Base-by-base conservation (phyloP, 2,888 invertebrate species). In the Tetragonisca angustula region DNA sequence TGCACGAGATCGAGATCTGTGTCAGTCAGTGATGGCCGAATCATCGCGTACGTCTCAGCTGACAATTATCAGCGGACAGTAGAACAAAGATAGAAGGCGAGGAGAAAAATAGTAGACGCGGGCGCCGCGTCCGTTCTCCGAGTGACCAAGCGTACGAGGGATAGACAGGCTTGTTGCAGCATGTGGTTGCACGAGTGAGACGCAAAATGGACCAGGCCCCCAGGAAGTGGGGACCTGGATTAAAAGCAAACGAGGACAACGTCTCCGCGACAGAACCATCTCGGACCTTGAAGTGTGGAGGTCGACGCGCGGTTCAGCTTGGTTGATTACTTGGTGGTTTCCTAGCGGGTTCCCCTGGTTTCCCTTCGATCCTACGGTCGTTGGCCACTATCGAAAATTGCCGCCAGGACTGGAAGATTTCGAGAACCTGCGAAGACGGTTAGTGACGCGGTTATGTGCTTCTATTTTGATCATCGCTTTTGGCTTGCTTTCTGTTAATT, bases 171-270 rank as follows among this genome's bases (percentile, higher is more conserved):
- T 49, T 43, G 70, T 43, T 61, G 80, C 50, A 78, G 21, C 62
- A 54, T 62, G 62, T 59, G 69, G 72, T 64, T 36, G 52, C 87
- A 90, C 21, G 36, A 92, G 90, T 85, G 92, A 90, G 93, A 94
- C 91, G 93, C 89, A 94, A 94, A 94, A 94, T 94, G 94, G 94
- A 94, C 94, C 94, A 89, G 88, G 87, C 90, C 88, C 75, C 84
- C 88, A 84, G 86, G 90, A 93, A 93, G 94, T 94, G 94, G 94
- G 94, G 94, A 94, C 92, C 92, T 93, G 91, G 94, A 94, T 94
- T 94, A 94, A 94, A 94, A 94, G 94, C 92, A 94, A 94, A 94
- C 93, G 94, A 93, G 94, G 94, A 93, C 94, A 94, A 92, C 93
- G 92, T 93, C 93, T 92, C 90, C 90, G 93, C 90, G 91, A 93